These are phyloP conservation scores for Odocoileus virginianus DNA, from an alignment of 2,113 vertebrate genomes.

Conservation along the genomic window DNA sequence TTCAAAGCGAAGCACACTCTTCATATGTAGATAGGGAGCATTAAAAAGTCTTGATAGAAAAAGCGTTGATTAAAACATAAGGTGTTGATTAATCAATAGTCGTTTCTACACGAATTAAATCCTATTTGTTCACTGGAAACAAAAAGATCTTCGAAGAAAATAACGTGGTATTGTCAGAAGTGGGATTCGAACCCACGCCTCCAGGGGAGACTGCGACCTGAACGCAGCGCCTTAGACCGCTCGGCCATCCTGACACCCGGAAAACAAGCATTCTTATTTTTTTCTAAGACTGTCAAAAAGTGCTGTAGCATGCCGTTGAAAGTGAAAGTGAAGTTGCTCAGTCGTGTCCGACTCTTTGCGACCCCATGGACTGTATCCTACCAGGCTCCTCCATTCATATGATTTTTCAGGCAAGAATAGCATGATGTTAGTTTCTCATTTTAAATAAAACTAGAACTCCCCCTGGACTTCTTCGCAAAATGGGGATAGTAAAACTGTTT, in stretches of 20 bases:
- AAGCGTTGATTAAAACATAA: background rate
- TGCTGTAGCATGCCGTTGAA: fast-evolving
- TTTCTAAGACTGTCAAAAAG: fast-evolving
- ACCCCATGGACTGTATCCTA: too few species aligned
- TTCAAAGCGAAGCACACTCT: background rate
- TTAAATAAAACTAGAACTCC: background rate
- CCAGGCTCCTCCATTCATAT: too few species aligned
- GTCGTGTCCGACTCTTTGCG: too few species aligned
- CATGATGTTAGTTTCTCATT: background rate
- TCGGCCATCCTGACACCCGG: constrained; percentile 36
- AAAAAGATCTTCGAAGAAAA: background rate
- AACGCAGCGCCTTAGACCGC: constrained; percentile 77
- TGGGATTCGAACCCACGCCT: constrained; percentile 79
- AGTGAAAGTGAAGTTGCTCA: too few species aligned
- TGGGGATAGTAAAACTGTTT: background rate
- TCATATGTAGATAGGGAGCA: background rate
- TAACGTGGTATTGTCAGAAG: background rate
- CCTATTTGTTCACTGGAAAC: fast-evolving
- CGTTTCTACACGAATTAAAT: background rate
- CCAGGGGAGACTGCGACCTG: constrained; percentile 75
- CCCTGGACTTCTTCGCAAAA: background rate
- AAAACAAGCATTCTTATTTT: fast-evolving
- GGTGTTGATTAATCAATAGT: fast-evolving
- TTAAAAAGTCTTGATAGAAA: background rate
- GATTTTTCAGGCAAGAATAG: too few species aligned